A percentile compares a stretch with the other conserved stretches of the same genome.
Conservation (phyloP, 2,888 invertebrate genomes). For the Drosophila lacicola region DNA sequence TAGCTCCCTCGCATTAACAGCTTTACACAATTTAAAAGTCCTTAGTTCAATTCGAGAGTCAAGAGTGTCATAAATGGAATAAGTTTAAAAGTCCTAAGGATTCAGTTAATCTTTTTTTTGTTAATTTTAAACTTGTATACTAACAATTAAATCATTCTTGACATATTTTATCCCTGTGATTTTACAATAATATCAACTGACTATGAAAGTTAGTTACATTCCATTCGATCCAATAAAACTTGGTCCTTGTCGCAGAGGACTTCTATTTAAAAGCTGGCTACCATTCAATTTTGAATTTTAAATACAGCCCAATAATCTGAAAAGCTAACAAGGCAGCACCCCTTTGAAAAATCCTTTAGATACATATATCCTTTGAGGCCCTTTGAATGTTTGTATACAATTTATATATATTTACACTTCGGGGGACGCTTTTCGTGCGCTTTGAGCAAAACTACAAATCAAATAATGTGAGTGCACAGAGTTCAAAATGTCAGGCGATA, state of each 20-base stretch:
- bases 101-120: neutral
- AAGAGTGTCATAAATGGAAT: too few relatives aligned
- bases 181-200: too few relatives aligned
- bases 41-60: neutral
- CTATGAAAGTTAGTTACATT: neutral
- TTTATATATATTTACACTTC: conserved; percentile 56
- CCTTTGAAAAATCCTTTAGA: conserved; percentile 30
- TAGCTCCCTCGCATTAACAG: neutral
- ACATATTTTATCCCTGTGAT: too few relatives aligned
- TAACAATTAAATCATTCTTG: too few relatives aligned
- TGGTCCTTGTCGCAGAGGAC: neutral
- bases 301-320: conserved; percentile 1
- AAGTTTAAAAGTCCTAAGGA: neutral
- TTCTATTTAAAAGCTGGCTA: neutral
- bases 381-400: conserved; percentile 63
- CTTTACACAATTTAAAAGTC: neutral
- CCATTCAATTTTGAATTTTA: conserved; percentile 2
- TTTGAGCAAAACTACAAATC: conserved; percentile 46
- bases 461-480: conserved; percentile 42
- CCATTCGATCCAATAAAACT: neutral
- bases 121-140: neutral
- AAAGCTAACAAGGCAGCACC: conserved; percentile 19
- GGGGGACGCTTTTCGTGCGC: conserved; percentile 1
- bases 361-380: conserved; percentile 53
- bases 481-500: conserved; percentile 58